Evolutionary conservation across 2,797 vertebrate genomes (phyloP), one percentile per base, ranked within the genome.

Genomic region (Lophius americanus): DNA sequence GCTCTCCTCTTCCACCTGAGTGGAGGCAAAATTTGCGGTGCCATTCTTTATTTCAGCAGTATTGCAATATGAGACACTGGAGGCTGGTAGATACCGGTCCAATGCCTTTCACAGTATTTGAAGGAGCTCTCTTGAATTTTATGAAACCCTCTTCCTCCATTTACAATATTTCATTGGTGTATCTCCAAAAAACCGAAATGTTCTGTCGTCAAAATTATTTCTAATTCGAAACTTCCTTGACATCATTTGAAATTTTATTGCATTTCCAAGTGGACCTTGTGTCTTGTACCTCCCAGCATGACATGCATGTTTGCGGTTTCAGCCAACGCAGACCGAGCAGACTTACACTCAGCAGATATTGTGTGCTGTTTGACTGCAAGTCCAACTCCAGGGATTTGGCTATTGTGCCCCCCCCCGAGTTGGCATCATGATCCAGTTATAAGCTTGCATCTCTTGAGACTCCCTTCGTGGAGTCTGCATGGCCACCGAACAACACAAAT

Each of bases 371-470:
- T 65, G 46, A 66, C 68, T 73, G 60, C 53, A 55, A 57, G 59
- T 60, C 59, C 49, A 51, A 14, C 76, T 70, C 52, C n/a, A 9
- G 55, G 78, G 81, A 83, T 84, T 77, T 74, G 57, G 42, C 58
- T 56, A 56, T 82, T 68, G 41, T 68, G 62, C 58, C 80, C 64
- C 79, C 76, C 1, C 7, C 68, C 51, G 75, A 85, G 81, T 33
- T 37, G 67, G 52, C 67, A 67, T 4, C 59, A 47, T 52, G 68
- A 81, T 69, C 85, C 77, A 71, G 62, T 42, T 23, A 60, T 79
- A 70, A 80, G 60, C 73, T 65, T 46, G 33, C 47, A 42, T 84
- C 78, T 77, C 76, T 43, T 61, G 78, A 79, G 82, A 79, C 64
- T 49, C 42, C 11, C 7, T 64, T 64, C 61, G 59, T 66, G 39